Conservation (phyloP, 2,797 vertebrate species). For the Microhierax caerulescens region DNA sequence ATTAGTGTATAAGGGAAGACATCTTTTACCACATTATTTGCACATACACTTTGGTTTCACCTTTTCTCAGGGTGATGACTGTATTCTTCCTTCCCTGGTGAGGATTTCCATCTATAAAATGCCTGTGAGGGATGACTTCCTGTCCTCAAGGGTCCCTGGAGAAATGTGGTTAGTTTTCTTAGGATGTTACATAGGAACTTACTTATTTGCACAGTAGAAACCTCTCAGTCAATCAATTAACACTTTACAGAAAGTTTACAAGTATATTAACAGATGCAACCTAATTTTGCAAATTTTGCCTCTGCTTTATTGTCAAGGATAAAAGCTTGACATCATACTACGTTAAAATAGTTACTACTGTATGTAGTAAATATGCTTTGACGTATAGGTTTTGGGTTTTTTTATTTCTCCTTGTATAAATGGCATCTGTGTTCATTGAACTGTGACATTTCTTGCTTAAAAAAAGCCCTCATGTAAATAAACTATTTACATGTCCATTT, state of each 20-base stretch:
- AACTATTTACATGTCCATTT: neutral
- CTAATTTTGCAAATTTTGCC: slow-evolving; percentile 8
- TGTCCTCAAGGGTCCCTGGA: neutral
- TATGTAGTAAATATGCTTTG: neutral
- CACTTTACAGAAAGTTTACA: neutral
- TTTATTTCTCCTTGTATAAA: neutral
- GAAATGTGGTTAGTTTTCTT: neutral
- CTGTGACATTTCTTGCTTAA: neutral
- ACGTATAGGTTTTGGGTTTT: neutral
- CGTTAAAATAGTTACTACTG: neutral
- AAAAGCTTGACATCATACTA: neutral
- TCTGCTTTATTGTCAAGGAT: neutral
- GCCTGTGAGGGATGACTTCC: neutral
- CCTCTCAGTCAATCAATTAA: neutral
- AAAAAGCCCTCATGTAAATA: neutral
- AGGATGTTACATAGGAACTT: neutral
- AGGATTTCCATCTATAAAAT: neutral
- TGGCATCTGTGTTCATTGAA: neutral
- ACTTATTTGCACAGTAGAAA: neutral
- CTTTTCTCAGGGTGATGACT: neutral
- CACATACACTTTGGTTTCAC: neutral
- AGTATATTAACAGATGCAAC: neutral
- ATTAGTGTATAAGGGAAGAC: neutral
- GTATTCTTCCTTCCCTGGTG: neutral
- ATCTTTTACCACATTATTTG: neutral